Evolutionary conservation across 2,797 vertebrate genomes (phyloP).

Genomic region (Liparis tanakae): DNA sequence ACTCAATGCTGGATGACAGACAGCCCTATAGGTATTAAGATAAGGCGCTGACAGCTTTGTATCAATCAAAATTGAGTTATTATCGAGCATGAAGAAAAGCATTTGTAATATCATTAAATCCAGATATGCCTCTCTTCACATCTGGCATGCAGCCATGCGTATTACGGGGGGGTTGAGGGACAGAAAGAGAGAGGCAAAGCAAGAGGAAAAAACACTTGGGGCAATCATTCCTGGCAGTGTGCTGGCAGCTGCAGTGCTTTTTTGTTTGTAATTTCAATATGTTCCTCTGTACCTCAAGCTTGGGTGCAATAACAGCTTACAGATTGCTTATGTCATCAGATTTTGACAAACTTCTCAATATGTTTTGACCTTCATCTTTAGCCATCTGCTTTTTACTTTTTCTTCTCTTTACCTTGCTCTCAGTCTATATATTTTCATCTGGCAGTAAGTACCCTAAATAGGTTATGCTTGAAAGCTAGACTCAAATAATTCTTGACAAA

Average conservation of each 20-base stretch:
- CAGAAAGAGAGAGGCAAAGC: slow-evolving; percentile 51
- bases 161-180: slow-evolving; percentile 50
- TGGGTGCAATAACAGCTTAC: slow-evolving; percentile 95
- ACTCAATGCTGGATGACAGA: slow-evolving; percentile 97
- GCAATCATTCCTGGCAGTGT: slow-evolving; percentile 93
- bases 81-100: slow-evolving; percentile 96
- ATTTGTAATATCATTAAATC: slow-evolving; percentile 99
- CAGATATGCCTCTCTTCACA: slow-evolving; percentile 93
- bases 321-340: slow-evolving; percentile 98
- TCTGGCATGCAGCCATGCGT: slow-evolving; percentile 94
- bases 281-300: slow-evolving; percentile 96
- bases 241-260: slow-evolving; percentile 85
- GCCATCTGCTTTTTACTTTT: slow-evolving; percentile 91
- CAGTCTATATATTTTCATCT: slow-evolving; percentile 43
- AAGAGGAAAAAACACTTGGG: slow-evolving; percentile 84
- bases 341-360: slow-evolving; percentile 98
- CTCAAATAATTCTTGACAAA: slow-evolving; percentile 11
- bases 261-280: slow-evolving; percentile 95
- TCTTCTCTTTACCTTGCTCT: slow-evolving; percentile 51
- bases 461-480: slow-evolving; percentile 18
- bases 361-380: slow-evolving; percentile 97
- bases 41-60: slow-evolving; percentile 90
- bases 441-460: slow-evolving; percentile 26
- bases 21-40: slow-evolving; percentile 96
- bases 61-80: slow-evolving; percentile 98